Percentiles rank a stretch among this genome's conserved stretches.
phyloP scores from a whole-genome alignment of 2,113 vertebrate species.

The Zosterops hypoxanthus region DNA sequence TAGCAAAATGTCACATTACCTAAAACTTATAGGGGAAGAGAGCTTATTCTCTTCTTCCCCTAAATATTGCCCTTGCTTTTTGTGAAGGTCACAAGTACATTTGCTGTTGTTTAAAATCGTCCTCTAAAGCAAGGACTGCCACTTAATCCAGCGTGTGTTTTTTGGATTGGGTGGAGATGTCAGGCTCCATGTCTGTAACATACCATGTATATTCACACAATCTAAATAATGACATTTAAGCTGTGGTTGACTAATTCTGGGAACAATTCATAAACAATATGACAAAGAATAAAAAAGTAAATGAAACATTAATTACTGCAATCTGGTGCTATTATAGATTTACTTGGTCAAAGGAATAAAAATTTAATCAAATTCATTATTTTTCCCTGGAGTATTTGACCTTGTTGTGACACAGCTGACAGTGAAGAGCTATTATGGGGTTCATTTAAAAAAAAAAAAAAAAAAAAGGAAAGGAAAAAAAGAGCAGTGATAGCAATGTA shows the following conservation, averaged over 20 bases:
- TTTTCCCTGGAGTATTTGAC: constrained; percentile 76
- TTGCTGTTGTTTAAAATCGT: neutral
- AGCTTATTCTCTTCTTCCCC: neutral
- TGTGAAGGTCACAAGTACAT: neutral
- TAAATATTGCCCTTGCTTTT: neutral
- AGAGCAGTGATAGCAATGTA: neutral
- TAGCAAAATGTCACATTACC: neutral
- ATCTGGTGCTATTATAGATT: constrained; percentile 44
- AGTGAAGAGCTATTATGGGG: constrained; percentile 61
- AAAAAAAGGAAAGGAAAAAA: fast-evolving
- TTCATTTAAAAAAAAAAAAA: neutral
- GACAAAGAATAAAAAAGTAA: constrained; percentile 16
- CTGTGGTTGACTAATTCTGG: neutral
- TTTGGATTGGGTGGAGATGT: neutral
- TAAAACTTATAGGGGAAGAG: neutral
- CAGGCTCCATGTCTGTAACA: neutral
- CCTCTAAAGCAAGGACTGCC: neutral
- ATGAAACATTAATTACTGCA: constrained; percentile 45
- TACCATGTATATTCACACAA: neutral
- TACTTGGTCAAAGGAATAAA: constrained; percentile 61
- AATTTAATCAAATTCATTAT: constrained; percentile 69
- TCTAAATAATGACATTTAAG: neutral
- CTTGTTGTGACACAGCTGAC: constrained; percentile 77
- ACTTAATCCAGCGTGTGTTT: neutral
- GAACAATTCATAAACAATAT: neutral